Conservation (phyloP, 2,797 vertebrate species). For the Heteromormyrus szaboi region DNA sequence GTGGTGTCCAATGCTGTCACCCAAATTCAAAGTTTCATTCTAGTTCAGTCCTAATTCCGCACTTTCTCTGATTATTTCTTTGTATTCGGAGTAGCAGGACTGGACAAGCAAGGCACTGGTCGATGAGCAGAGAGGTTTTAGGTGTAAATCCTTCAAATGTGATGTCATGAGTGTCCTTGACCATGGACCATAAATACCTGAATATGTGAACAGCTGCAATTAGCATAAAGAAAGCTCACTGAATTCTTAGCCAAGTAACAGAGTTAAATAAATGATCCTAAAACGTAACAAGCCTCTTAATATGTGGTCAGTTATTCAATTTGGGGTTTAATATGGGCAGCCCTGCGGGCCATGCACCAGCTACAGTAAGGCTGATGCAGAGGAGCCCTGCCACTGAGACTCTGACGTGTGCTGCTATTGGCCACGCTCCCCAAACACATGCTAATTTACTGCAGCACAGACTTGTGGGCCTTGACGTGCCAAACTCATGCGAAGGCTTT, state of each 20-base stretch:
- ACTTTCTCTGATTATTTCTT: not conserved
- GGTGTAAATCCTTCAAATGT: not conserved
- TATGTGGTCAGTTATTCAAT: not conserved
- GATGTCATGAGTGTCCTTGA: not conserved
- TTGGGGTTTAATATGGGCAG: not conserved
- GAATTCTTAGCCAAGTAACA: not conserved
- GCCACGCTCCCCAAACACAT: not conserved
- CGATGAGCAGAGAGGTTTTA: not conserved
- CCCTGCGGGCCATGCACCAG: not conserved
- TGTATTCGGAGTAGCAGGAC: not conserved
- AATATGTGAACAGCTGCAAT: not conserved
- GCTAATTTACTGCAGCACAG: not conserved
- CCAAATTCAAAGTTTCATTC: not conserved
- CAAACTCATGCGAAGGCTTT: constrained; percentile 40
- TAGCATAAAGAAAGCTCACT: not conserved
- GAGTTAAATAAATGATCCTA: not conserved
- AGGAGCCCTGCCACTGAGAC: not conserved
- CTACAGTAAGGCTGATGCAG: not conserved
- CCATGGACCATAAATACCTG: not conserved
- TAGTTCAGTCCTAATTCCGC: not conserved
- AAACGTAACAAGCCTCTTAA: not conserved
- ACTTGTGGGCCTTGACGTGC: not conserved
- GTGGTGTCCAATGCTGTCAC: not conserved
- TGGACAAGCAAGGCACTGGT: not conserved
- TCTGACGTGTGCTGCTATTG: not conserved